A percentile compares a stretch with the other conserved stretches of the same genome.
Conservation (phyloP, 2,113 vertebrate genomes). For the Hucho hucho region DNA sequence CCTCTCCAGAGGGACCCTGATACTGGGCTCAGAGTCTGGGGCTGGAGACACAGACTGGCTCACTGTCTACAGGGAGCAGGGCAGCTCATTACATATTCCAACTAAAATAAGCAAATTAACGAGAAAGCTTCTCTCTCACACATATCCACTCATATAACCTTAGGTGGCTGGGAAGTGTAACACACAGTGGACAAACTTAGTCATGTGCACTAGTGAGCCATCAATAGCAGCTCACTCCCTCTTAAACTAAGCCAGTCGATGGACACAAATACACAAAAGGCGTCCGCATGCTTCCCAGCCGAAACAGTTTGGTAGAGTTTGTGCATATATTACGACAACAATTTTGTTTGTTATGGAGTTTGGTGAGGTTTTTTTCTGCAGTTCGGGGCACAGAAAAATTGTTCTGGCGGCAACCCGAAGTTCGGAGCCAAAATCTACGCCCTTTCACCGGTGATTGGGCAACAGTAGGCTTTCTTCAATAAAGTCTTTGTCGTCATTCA, state of each 20-base stretch:
- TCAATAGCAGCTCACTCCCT: constrained; percentile 11
- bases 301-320: too few relatives aligned
- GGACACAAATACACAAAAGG: constrained; percentile 9
- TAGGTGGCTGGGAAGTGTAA: neutral
- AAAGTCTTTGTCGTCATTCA: too few relatives aligned
- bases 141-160: neutral
- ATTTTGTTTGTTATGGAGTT: too few relatives aligned
- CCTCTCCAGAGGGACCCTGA: constrained; percentile 27
- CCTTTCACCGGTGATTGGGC: too few relatives aligned
- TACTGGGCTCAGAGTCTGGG: constrained; percentile 11
- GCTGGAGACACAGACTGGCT: neutral
- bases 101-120: constrained; percentile 29
- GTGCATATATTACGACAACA: too few relatives aligned
- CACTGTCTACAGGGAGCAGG: constrained; percentile 1
- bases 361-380: too few relatives aligned
- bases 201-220: constrained; percentile 32
- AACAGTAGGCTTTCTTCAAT: too few relatives aligned
- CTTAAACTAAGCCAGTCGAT: constrained; percentile 26
- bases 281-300: too few relatives aligned
- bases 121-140: neutral
- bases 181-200: constrained; percentile 4
- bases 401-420: too few relatives aligned
- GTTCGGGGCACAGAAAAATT: too few relatives aligned
- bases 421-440: too few relatives aligned
- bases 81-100: constrained; percentile 13